Base-by-base conservation (phyloP, 2,113 vertebrate species). In the Aphyosemion australe region DNA sequence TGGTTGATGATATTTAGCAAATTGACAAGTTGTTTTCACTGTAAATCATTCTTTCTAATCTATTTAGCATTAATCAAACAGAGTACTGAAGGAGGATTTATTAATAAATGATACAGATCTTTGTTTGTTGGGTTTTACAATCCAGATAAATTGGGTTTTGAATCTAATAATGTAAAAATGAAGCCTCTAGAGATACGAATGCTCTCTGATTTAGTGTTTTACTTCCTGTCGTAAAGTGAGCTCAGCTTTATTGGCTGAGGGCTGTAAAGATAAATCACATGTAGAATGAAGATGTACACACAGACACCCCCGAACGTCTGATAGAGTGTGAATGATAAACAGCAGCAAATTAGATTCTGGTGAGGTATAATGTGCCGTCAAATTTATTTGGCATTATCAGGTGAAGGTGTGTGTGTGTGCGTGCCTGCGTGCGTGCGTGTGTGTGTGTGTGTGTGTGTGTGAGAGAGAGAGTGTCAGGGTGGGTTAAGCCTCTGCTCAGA, bases 191-290 rank as follows among this genome's bases (percentile, higher is more conserved):
- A 52, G 26, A 52, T 31, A 26, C 8, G 26, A 16, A 14, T 52
- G 49, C 4, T 50, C 41, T 1, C 2, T 42, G 4, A 45, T n/a
- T 59, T 46, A 32, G 11, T 60, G 11, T 47, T 18, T 16, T 18
- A 42, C 34, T 20, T 37, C 55, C 43, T 57, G 55, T 31, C 55
- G 41, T 54, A 11, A 26, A 8, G 13, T 76, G 62, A 76, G 31
- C 37, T 16, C 8, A 1, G 3, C 37, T 80, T 80, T 74, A 78
- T 71, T 76, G 42, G 12, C 42, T 37, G 21, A 32, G 12, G 63
- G 62, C 64, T 75, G 50, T 80, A 78, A 84, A 88, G 71, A 80
- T 79, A 81, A 77, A 46, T 10, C 16, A 19, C 34, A 9, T 65
- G 26, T 43, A 61, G 72, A 11, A 74, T 63, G 31, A 68, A 64